phyloP scores from a whole-genome alignment of 2,797 vertebrate genomes.

The Myiothlypis chrysogaster region DNA sequence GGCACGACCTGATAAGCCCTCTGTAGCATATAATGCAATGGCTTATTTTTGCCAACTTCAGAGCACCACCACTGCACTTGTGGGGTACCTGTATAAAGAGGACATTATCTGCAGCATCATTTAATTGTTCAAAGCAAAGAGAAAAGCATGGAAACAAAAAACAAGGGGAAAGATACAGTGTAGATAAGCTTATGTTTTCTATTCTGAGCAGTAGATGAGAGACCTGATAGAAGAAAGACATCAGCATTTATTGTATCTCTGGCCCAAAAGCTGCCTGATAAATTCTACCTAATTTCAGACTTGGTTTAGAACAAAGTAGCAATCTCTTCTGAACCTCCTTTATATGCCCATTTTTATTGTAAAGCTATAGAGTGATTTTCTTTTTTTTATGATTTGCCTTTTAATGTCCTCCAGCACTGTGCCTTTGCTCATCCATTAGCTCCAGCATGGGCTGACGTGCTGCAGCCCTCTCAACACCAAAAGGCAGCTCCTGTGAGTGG shows the following conservation, averaged over 20 bases:
- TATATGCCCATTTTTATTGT: background rate
- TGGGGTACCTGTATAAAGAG: background rate
- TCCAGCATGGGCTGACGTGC: background rate
- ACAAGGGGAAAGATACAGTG: background rate
- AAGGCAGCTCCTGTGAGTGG: background rate
- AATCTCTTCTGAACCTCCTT: background rate
- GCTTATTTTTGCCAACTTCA: background rate
- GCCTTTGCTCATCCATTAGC: background rate
- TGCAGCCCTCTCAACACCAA: background rate
- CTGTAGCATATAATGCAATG: background rate
- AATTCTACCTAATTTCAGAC: slow-evolving; percentile 1
- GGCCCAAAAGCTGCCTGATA: background rate
- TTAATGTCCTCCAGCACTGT: background rate
- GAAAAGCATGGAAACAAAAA: background rate
- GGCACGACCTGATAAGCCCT: background rate
- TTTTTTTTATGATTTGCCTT: background rate
- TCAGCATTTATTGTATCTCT: background rate
- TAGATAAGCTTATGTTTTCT: background rate
- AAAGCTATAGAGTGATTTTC: background rate
- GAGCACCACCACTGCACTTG: background rate
- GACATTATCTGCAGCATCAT: background rate
- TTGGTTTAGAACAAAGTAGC: background rate
- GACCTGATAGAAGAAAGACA: background rate
- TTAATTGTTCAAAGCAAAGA: background rate
- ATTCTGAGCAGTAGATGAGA: background rate